Base-by-base conservation (phyloP, 2,797 vertebrate species). In the Manis crassicaudata region DNA sequence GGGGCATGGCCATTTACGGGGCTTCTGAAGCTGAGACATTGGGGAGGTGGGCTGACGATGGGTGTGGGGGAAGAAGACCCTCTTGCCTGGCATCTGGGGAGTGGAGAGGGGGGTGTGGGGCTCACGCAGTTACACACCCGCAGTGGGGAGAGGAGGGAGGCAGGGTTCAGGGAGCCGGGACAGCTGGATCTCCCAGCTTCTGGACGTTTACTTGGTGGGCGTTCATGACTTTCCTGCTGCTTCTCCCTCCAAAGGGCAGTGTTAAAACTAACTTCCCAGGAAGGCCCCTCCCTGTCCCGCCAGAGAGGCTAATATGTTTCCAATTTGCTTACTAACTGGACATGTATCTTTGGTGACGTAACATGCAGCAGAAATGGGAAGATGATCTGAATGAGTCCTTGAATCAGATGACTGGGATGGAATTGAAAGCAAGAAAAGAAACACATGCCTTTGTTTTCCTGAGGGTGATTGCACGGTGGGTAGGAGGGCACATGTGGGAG, bases 301-400 rank as follows among this genome's bases (percentile, higher is more conserved):
- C 5, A 0, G 2, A 1, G 82, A 67, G 63, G 25, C 73, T 27
- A 80, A 80, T 6, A 1, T 43, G 85, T 88, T 77, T 92, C 95
- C 0, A 6, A 97, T 96, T 97, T 96, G 54, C 90, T 77, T 92
- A 82, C 93, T 97, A 75, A 68, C 88, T 65, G 95, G 96, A 90
- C 62, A 81, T 35, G 46, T 65, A 67, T 92, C 95, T 96, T 93
- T 96, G 93, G 96, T 14, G 88, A 96, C 96, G 91, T 1, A 18
- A 5, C 60, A 4, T 20, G 92, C 96, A 96, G 94, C 43, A 88
- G 97, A 97, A 97, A 97, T 90, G 92, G 93, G 94, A 97, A 93
- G 95, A 98, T 91, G 96, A 94, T 95, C 97, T 97, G 97, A 98
- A 94, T 97, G 92, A 95, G 96, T 96, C 82, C 90, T 94, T 65